Conservation (phyloP, 1,140 invertebrate genomes). For the Pogonomyrmex barbatus region DNA sequence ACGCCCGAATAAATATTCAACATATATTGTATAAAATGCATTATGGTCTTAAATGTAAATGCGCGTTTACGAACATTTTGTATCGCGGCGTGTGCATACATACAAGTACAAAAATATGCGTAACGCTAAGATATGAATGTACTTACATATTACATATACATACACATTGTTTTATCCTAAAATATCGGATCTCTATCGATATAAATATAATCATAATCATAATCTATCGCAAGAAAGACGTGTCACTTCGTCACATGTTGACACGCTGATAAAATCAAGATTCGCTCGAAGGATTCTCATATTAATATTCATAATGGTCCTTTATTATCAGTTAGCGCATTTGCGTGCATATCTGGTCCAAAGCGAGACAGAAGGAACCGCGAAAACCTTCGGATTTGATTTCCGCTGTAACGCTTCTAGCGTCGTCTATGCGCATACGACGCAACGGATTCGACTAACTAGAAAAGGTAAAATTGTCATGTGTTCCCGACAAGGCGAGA, state of each 20-base stretch:
- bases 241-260: not conserved
- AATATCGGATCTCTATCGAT: constrained; percentile 49
- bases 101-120: constrained; percentile 69
- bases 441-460: constrained; percentile 34
- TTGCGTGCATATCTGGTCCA: not conserved
- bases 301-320: constrained; percentile 51
- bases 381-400: not conserved
- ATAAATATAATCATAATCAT: constrained; percentile 22
- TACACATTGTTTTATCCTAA: constrained; percentile 61
- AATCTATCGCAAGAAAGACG: constrained; percentile 33
- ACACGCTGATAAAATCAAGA: constrained; percentile 25
- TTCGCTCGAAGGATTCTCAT: constrained; percentile 11
- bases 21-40: constrained; percentile 75
- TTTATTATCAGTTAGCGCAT: constrained; percentile 24
- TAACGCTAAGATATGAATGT: constrained; percentile 64
- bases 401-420: constrained; percentile 19
- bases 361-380: constrained; percentile 14
- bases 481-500: constrained; percentile 67
- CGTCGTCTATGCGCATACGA: constrained; percentile 1
- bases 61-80: constrained; percentile 43
- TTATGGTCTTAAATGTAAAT: constrained; percentile 57
- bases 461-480: constrained; percentile 65
- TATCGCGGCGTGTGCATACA: constrained; percentile 52
- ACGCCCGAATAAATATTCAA: constrained; percentile 80
- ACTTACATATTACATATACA: constrained; percentile 47